Percentiles rank a stretch among this genome's conserved stretches.
Conservation (phyloP, 1,140 invertebrate genomes). For the Maconellicoccus hirsutus region DNA sequence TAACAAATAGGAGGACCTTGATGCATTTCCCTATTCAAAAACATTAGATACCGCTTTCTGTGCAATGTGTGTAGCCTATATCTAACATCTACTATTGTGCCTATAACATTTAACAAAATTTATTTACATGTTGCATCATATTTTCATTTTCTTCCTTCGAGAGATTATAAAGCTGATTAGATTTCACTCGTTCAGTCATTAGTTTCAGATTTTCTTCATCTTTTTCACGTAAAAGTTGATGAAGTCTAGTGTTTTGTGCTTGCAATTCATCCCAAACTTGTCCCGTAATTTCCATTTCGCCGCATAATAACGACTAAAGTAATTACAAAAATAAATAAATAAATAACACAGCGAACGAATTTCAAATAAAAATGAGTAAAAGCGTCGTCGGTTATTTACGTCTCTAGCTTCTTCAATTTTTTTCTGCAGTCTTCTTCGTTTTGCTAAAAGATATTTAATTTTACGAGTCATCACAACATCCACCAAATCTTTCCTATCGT, state of each 20-base stretch:
- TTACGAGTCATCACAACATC: slow-evolving; percentile 90
- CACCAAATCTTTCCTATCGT: slow-evolving; percentile 82
- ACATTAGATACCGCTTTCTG: too few species aligned
- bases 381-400: background rate
- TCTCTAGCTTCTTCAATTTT: slow-evolving; percentile 47
- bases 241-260: slow-evolving; percentile 89
- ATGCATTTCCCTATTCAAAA: too few species aligned
- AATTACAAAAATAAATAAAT: background rate
- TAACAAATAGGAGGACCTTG: too few species aligned
- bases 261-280: slow-evolving; percentile 99
- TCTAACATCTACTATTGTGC: background rate
- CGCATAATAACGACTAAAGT: slow-evolving; percentile 4
- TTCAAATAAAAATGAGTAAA: background rate
- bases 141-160: slow-evolving; percentile 89
- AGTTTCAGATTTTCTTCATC: slow-evolving; percentile 99
- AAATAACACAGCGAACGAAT: background rate
- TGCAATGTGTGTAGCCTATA: background rate
- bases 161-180: slow-evolving; percentile 89
- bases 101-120: too few species aligned
- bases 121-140: slow-evolving; percentile 65
- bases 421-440: slow-evolving; percentile 67
- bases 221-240: slow-evolving; percentile 92
- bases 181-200: slow-evolving; percentile 95
- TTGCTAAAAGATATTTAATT: slow-evolving; percentile 88
- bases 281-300: slow-evolving; percentile 96